These are phyloP conservation scores for Xiphophorus maculatus DNA, from an alignment of 2,113 vertebrate species.

Conservation along the genomic window DNA sequence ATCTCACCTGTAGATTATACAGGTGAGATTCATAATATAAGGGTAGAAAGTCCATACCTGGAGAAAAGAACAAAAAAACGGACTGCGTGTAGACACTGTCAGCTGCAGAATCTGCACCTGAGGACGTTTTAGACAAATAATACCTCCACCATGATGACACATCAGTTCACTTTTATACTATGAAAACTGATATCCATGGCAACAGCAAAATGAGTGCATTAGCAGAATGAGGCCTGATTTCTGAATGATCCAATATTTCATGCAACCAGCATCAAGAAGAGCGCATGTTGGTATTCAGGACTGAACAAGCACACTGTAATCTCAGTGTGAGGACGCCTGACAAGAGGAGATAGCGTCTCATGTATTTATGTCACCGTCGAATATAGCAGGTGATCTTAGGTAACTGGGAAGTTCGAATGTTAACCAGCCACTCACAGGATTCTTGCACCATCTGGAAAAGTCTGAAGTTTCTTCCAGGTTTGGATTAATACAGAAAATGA, in stretches of 20 bases:
- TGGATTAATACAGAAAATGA: neutral
- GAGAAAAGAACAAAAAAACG: neutral
- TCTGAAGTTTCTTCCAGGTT: too few relatives aligned
- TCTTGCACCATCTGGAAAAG: too few relatives aligned
- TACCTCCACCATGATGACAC: slow-evolving; percentile 24
- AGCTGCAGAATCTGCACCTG: neutral
- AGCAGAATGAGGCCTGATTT: slow-evolving; percentile 21
- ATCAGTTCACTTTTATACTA: slow-evolving; percentile 23
- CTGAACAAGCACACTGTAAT: neutral
- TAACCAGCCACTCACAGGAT: too few relatives aligned
- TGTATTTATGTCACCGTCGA: neutral
- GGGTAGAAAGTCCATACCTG: neutral
- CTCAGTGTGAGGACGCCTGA: neutral
- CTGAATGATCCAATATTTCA: slow-evolving; percentile 25
- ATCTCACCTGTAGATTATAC: too few relatives aligned
- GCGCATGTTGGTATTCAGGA: slow-evolving; percentile 4
- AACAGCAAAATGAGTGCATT: slow-evolving; percentile 37
- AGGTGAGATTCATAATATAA: too few relatives aligned
- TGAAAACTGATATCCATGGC: slow-evolving; percentile 39
- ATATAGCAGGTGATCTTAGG: neutral
- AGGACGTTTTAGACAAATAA: slow-evolving; percentile 21
- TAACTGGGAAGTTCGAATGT: neutral
- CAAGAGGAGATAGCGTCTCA: neutral
- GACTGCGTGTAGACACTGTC: neutral
- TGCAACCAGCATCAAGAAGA: neutral